Percentiles rank a stretch among this genome's conserved stretches.
These are phyloP conservation scores for Agrotis ipsilon DNA, from an alignment of 2,888 invertebrate species.

Conservation along the genomic window DNA sequence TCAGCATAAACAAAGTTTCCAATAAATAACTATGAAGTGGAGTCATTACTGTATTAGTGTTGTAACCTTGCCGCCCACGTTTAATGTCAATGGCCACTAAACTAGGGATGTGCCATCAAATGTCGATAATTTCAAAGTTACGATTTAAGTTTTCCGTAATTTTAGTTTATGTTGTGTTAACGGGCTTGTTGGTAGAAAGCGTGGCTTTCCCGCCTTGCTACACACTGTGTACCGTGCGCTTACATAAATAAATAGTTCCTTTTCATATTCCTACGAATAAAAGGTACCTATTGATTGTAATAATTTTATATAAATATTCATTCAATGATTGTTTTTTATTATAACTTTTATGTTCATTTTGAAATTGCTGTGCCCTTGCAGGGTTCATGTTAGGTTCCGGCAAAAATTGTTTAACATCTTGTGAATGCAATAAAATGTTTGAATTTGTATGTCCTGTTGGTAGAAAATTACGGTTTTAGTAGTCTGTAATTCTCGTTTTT, in stretches of 20 bases:
- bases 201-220: too few species aligned
- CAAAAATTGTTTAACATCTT: too few species aligned
- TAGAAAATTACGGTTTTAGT: not conserved
- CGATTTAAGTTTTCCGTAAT: not conserved
- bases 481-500: not conserved
- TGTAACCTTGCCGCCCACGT: conserved; percentile 17
- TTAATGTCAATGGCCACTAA: conserved; percentile 37
- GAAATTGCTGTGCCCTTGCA: too few species aligned
- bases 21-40: conserved; percentile 29
- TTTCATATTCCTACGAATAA: too few species aligned
- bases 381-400: too few species aligned
- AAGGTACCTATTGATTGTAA: too few species aligned
- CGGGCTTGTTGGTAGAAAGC: not conserved
- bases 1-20: conserved; percentile 7
- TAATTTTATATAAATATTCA: too few species aligned
- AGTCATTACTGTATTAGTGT: conserved; percentile 32
- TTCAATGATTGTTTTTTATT: too few species aligned
- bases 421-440: too few species aligned
- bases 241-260: too few species aligned
- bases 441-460: not conserved
- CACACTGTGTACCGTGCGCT: too few species aligned
- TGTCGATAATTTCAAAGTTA: conserved; percentile 27
- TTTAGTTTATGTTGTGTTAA: not conserved
- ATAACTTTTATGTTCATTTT: too few species aligned
- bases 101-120: conserved; percentile 21